Evolutionary conservation across 2,113 vertebrate species (phyloP), one percentile per base, ranked within the genome.

Genomic region (Pluvianellus socialis): DNA sequence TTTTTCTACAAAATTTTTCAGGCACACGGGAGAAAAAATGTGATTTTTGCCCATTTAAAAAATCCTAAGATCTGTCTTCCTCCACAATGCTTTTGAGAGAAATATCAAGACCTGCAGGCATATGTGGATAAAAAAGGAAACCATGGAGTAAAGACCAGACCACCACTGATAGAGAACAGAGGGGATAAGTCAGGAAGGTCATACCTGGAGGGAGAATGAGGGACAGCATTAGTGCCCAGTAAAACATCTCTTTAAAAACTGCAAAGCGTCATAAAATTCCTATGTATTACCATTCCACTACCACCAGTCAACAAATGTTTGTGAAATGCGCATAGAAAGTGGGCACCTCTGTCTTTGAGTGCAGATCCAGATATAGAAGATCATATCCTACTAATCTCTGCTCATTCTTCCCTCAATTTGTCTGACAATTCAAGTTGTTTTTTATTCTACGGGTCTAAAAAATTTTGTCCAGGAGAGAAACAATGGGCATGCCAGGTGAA

Each of bases 1-100:
- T 6, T 44, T 70, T 73, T 58, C 32, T 55, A 7, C 30, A 77
- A 40, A 81, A 33, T 32, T 66, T 56, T 61, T 58, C 23, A 66
- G 12, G 10, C 0, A 2, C 1, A 15, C 1, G 26, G 3, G 1
- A 63, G 7, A 70, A 76, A 86, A 90, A 28, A 40, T 2, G 7
- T 17, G 12, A 27, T 6, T 70, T 73, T 76, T 70, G 9, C 15
- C 7, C 24, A 49, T 40, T 67, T 3, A 8, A 38, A 77, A 53
- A 71, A 71, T 17, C 22, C 22, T 38, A 50, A 79, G 19, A 47
- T 82, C 7, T 66, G 6, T 82, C 5, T 56, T 71, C 7, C 4
- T 76, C 26, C 35, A 42, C 12, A 62, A 14, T 81, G 1, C 13
- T 71, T 87, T 63, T 90, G 52, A 71, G n/a, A 70, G 1, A 53